Evolutionary conservation across 1,140 invertebrate genomes (phyloP), one percentile per base, ranked within the genome.

Genomic region (Aphelenchoides besseyi): DNA sequence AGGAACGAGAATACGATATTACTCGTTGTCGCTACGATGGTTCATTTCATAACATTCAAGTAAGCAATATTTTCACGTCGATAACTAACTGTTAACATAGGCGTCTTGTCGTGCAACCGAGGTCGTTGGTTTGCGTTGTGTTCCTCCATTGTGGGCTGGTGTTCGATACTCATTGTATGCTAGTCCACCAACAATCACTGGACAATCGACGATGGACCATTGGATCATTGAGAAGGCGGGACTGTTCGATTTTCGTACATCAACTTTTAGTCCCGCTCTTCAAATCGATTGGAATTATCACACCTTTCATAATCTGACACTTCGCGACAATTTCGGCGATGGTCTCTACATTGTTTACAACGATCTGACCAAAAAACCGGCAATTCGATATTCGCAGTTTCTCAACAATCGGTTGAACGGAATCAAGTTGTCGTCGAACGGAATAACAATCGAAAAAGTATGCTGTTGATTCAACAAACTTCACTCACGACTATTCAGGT

Each of bases 241-340:
- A 0, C 87, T 98, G 0, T 87, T 97, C 18, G 96, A 98, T 87
- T 96, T 95, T 83, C 89, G 91, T 0, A 94, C 91, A 0, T 91
- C 92, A 85, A 84, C 88, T 1, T 97, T 97, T 76, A 93, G 79
- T 81, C 23, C 84, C 86, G 96, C 95, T 0, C 85, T 98, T 1
- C 94, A 96, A 70, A 91, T 98, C 69, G 96, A 98, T 86, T 95
- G 97, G 85, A 92, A 94, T 63, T 89, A 92, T 66, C 94, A 98
- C 82, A 90, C 91, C 29, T 87, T 73, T 61, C 33, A 59, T 3
- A 23, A 33, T 29, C 36, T 79, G 26, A 75, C 59, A n/a, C 36
- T 80, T 33, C 53, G 67, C 26, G 76, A 83, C 71, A 83, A 84
- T 63, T 83, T 71, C 54, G 74, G 59, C 52, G 74, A 91, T 8